Percentiles rank a stretch among this genome's conserved stretches.
Evolutionary conservation across 2,888 invertebrate species (phyloP).

Genomic region (Caenorhabditis doughertyi): DNA sequence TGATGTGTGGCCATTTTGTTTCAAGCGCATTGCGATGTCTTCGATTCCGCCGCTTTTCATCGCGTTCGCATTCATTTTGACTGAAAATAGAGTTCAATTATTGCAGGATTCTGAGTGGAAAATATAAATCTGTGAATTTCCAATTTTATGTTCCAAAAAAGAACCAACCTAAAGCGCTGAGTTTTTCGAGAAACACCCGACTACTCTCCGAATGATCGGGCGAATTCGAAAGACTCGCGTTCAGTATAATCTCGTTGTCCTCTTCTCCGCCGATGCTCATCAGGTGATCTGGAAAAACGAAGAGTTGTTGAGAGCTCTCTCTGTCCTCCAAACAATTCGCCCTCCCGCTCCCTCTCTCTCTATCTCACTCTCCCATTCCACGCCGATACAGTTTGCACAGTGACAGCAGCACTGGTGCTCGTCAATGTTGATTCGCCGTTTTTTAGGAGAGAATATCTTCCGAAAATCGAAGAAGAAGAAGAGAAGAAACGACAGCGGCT

Average conservation of each 20-base stretch:
- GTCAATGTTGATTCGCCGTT: conserved; percentile 57
- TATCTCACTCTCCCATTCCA: background rate
- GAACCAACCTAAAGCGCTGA: conserved; percentile 15
- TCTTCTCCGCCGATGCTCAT: conserved; percentile 56
- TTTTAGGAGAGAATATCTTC: conserved; percentile 33
- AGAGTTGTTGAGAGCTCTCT: conserved; percentile 19
- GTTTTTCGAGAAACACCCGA: conserved; percentile 39
- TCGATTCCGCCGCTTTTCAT: conserved; percentile 66
- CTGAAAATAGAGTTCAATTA: conserved; percentile 12
- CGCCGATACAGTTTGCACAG: conserved; percentile 48
- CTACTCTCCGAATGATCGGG: conserved; percentile 38
- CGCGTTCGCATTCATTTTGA: conserved; percentile 30
- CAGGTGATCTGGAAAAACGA: conserved; percentile 51
- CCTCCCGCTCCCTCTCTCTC: background rate
- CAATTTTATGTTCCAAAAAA: too few species aligned
- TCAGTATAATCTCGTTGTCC: conserved; percentile 53
- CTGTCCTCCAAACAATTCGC: conserved; percentile 1
- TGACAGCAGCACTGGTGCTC: conserved; percentile 35
- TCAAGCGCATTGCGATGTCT: conserved; percentile 67
- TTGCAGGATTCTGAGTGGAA: background rate
- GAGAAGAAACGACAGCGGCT: background rate
- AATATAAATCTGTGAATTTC: too few species aligned
- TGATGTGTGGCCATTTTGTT: conserved; percentile 57
- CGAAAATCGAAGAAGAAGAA: background rate
- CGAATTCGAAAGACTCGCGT: conserved; percentile 48